These are phyloP conservation scores for Paedocypris micromegethes DNA, from an alignment of 2,797 vertebrate species.

Conservation along the genomic window DNA sequence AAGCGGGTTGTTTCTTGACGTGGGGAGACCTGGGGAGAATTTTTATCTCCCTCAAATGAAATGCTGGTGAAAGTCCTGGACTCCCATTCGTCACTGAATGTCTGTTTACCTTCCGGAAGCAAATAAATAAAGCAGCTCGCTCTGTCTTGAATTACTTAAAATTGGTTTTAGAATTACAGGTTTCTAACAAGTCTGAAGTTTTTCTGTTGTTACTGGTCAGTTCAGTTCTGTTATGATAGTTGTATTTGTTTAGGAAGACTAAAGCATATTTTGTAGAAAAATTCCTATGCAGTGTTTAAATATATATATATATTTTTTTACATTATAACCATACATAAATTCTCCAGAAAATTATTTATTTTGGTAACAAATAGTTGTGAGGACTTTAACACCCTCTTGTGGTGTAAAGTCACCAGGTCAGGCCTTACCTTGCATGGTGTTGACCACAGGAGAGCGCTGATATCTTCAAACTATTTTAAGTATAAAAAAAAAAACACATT, in stretches of 20 bases:
- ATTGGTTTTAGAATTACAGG: too few relatives aligned
- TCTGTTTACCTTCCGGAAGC: conserved; percentile 59
- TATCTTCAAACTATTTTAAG: too few relatives aligned
- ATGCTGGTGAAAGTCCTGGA: conserved; percentile 48
- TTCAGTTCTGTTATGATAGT: neutral
- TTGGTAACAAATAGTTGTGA: neutral
- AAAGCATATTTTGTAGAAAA: neutral
- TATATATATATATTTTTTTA: neutral
- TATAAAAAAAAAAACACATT: too few relatives aligned
- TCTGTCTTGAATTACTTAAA: conserved; percentile 21
- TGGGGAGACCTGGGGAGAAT: conserved; percentile 43
- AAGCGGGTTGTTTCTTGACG: conserved; percentile 42
- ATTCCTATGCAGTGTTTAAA: neutral
- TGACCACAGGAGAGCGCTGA: too few relatives aligned
- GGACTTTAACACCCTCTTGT: neutral
- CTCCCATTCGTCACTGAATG: conserved; percentile 61
- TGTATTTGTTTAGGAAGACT: too few relatives aligned
- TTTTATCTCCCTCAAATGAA: conserved; percentile 11
- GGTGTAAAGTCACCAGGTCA: neutral
- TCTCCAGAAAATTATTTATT: neutral
- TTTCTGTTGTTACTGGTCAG: neutral
- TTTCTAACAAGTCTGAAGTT: too few relatives aligned
- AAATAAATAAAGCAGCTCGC: conserved; percentile 84
- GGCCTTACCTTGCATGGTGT: too few relatives aligned
- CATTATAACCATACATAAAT: too few relatives aligned